Evolutionary conservation across 2,888 invertebrate genomes (phyloP).

Genomic region (Drosophila testacea): DNA sequence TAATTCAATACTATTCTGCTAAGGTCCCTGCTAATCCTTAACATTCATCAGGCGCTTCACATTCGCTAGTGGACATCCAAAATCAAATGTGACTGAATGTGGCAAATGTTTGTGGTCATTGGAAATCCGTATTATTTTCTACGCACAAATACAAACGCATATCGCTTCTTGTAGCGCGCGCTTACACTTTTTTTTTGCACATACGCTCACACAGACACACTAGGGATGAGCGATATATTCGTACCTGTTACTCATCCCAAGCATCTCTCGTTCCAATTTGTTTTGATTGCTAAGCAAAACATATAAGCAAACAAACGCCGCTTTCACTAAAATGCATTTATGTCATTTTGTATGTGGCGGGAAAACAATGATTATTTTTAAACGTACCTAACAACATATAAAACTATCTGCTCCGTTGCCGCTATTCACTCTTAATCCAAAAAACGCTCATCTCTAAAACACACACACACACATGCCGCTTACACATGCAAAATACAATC

Average conservation of each 20-base stretch:
- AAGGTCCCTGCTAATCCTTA: no score
- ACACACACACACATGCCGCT: conserved; percentile 62
- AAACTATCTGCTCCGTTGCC: neutral
- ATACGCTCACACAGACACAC: conserved; percentile 22
- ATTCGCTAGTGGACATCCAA: no score
- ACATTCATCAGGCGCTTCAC: no score
- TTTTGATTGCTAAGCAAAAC: neutral
- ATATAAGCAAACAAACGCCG: neutral
- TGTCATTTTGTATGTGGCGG: neutral
- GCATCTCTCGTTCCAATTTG: conserved; percentile 8
- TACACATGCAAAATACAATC: conserved; percentile 64
- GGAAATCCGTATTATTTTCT: conserved; percentile 56
- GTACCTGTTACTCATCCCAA: conserved; percentile 57
- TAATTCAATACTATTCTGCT: no score
- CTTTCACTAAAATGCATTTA: neutral
- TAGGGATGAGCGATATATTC: conserved; percentile 51
- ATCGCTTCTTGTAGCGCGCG: conserved; percentile 71
- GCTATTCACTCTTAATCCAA: conserved; percentile 18
- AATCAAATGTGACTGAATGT: no score
- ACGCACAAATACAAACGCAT: conserved; percentile 66
- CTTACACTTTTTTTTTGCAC: conserved; percentile 75
- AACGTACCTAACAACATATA: neutral
- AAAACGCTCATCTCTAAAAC: conserved; percentile 53
- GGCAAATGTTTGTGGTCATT: no score
- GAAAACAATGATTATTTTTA: neutral